Conservation (phyloP, 2,888 invertebrate species). For the Boloria euphrosyne region DNA sequence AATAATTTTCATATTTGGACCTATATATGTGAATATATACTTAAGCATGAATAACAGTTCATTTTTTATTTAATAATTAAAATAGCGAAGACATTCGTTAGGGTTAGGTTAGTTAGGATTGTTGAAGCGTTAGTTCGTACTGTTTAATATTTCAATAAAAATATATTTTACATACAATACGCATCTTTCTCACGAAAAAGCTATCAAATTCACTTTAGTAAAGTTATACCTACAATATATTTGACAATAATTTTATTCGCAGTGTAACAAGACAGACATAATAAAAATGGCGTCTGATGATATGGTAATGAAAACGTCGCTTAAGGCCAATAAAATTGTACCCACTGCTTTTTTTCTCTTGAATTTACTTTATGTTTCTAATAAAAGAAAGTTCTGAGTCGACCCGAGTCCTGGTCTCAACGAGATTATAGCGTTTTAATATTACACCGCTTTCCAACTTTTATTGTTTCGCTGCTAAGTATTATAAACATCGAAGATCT, state of each 20-base stretch:
- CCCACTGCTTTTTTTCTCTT: conserved; percentile 59
- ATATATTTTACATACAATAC: conserved; percentile 4
- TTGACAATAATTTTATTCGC: conserved; percentile 51
- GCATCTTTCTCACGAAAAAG: conserved; percentile 44
- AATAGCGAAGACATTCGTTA: no score
- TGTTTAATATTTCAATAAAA: background rate
- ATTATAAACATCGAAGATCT: conserved; percentile 69
- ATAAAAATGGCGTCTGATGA: conserved; percentile 62
- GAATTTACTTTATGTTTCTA: conserved; percentile 58
- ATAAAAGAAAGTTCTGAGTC: conserved; percentile 63
- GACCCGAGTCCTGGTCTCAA: conserved; percentile 55
- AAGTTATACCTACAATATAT: conserved; percentile 59
- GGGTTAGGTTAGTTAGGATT: background rate
- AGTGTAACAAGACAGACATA: conserved; percentile 50
- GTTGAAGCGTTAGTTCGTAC: no score
- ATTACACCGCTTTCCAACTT: conserved; percentile 69
- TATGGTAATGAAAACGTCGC: conserved; percentile 68
- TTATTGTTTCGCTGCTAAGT: conserved; percentile 70
- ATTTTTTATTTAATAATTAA: no score
- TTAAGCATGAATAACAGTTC: no score
- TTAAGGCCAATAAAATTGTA: conserved; percentile 58
- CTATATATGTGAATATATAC: no score
- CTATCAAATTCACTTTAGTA: conserved; percentile 56
- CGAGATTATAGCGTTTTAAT: conserved; percentile 77
- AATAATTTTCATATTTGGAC: no score